phyloP scores from a whole-genome alignment of 2,797 vertebrate species.

The Fundulus diaphanus region DNA sequence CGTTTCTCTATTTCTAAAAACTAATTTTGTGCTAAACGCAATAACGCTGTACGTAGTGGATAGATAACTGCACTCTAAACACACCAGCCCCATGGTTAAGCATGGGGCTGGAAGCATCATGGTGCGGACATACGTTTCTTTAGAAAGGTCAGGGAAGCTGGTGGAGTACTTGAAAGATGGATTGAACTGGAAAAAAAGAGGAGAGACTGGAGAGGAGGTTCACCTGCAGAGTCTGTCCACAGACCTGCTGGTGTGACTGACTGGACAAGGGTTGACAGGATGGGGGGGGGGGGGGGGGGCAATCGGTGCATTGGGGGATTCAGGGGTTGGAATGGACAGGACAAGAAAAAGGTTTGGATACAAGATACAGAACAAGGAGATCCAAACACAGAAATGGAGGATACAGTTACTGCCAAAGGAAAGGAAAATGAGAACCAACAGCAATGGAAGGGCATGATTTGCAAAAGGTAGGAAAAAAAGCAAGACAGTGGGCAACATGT shows the following conservation, averaged over 20 bases:
- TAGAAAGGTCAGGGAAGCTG: too few species aligned
- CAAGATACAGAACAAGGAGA: background rate
- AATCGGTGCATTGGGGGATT: too few species aligned
- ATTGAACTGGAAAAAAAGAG: background rate
- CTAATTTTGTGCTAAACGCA: background rate
- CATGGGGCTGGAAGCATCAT: too few species aligned
- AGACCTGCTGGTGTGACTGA: constrained; percentile 35
- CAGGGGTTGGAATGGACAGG: background rate
- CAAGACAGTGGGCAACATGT: constrained; percentile 51
- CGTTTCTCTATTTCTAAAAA: background rate
- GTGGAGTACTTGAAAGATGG: background rate
- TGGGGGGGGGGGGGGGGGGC: background rate
- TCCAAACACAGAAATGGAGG: background rate
- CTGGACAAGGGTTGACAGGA: constrained; percentile 11
- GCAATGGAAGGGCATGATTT: constrained; percentile 32
- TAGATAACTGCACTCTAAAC: too few species aligned
- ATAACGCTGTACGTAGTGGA: too few species aligned
- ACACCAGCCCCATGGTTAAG: too few species aligned
- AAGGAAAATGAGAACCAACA: constrained; percentile 37
- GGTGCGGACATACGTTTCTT: too few species aligned
- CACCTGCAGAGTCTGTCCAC: constrained; percentile 8
- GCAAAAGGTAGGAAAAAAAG: constrained; percentile 47
- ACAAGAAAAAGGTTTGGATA: background rate
- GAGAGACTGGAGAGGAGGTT: background rate
- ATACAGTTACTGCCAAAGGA: constrained; percentile 10